Evolutionary conservation across 2,888 invertebrate genomes (phyloP).

Genomic region (Fissipunctia ypsillon): DNA sequence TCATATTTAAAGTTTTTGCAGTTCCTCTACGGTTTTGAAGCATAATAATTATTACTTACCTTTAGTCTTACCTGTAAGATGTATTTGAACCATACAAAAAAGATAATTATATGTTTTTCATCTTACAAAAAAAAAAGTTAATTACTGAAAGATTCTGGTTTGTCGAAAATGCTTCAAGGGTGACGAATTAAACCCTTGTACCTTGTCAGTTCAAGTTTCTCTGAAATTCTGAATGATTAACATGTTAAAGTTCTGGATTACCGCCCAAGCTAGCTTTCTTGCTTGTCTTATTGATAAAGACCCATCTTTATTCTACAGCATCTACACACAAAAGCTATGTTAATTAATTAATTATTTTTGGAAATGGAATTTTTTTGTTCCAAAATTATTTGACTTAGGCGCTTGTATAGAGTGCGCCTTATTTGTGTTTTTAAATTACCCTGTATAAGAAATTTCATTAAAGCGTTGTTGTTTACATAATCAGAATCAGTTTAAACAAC

Average conservation of each 20-base stretch:
- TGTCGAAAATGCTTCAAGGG: background rate
- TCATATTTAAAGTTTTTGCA: background rate
- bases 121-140: background rate
- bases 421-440: background rate
- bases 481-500: background rate
- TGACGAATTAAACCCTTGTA: constrained; percentile 16
- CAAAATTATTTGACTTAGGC: background rate
- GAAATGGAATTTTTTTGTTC: background rate
- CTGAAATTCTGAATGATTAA: constrained; percentile 38
- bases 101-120: background rate
- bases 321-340: background rate
- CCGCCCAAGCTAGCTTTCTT: constrained; percentile 1
- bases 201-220: constrained; percentile 19
- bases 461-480: background rate
- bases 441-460: background rate
- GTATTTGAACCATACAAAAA: too few species aligned
- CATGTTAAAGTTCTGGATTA: constrained; percentile 19
- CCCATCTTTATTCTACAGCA: background rate
- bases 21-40: background rate
- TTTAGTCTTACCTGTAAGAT: background rate
- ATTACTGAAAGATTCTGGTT: background rate
- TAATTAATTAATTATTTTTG: background rate
- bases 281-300: constrained; percentile 6
- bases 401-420: background rate
- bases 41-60: background rate